Conservation (phyloP, 2,113 vertebrate genomes). For the Lasiurus cinereus region DNA sequence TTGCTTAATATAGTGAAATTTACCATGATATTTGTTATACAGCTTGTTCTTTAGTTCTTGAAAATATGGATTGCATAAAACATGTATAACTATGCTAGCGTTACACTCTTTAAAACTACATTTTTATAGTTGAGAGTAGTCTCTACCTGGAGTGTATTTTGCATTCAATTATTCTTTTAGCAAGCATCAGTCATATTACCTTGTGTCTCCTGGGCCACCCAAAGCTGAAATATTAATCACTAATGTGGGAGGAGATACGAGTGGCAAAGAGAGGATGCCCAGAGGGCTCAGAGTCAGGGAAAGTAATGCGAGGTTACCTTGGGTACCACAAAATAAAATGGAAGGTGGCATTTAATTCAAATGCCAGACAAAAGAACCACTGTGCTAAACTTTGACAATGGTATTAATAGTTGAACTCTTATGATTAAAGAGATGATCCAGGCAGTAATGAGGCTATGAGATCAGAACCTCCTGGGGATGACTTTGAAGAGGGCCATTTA, state of each 20-base stretch:
- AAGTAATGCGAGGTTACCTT: not conserved
- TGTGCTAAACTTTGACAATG: not conserved
- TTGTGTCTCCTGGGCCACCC: not conserved
- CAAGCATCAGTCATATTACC: not conserved
- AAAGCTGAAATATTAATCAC: not conserved
- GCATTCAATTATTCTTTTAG: constrained; percentile 9
- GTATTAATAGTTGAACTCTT: constrained; percentile 28
- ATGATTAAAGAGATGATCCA: not conserved
- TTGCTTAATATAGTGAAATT: constrained; percentile 29
- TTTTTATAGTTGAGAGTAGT: constrained; percentile 18
- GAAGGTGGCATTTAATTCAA: constrained; percentile 20
- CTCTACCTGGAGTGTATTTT: not conserved
- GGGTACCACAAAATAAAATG: not conserved
- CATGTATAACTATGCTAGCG: not conserved
- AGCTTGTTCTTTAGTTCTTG: not conserved
- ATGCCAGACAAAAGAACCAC: not conserved
- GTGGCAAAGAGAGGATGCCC: not conserved
- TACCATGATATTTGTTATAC: not conserved
- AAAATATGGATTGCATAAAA: not conserved
- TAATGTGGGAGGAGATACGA: not conserved
- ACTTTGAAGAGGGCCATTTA: constrained; percentile 6
- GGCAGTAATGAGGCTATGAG: not conserved
- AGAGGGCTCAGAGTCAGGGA: not conserved
- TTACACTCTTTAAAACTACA: not conserved
- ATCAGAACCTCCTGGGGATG: constrained; percentile 39